A percentile compares a stretch with the other conserved stretches of the same genome.
Evolutionary conservation across 2,888 invertebrate genomes (phyloP).

Genomic region (Ptilodon capucinus): DNA sequence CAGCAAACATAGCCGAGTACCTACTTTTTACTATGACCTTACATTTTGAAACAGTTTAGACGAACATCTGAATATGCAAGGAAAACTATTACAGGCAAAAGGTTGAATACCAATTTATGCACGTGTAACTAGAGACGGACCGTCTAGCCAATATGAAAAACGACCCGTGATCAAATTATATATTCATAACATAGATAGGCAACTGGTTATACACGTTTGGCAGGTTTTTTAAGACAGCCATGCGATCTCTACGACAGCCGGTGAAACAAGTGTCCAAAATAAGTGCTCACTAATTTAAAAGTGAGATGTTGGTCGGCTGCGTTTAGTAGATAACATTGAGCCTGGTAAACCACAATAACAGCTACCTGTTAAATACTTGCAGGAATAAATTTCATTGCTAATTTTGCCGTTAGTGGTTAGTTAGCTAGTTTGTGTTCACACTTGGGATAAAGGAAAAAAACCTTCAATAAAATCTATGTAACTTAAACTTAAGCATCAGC

Average conservation of each 20-base stretch:
- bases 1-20: conserved; percentile 13
- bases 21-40: conserved; percentile 35
- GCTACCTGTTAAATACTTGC: too few relatives aligned
- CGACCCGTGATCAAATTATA: conserved; percentile 25
- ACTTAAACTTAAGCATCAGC: background rate
- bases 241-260: background rate
- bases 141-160: conserved; percentile 23
- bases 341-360: background rate
- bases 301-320: background rate
- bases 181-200: conserved; percentile 25
- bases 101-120: background rate
- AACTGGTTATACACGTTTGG: conserved; percentile 28
- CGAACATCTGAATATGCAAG: too few relatives aligned
- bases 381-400: too few relatives aligned
- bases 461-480: too few relatives aligned
- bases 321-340: too few relatives aligned
- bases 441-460: too few relatives aligned
- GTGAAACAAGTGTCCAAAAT: background rate
- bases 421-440: background rate
- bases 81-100: background rate
- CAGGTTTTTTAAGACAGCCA: conserved; percentile 23
- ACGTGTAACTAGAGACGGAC: background rate
- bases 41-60: conserved; percentile 35
- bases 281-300: background rate
- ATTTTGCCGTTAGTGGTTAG: too few relatives aligned